phyloP scores from a whole-genome alignment of 2,113 vertebrate species.

The Entelurus aequoreus region DNA sequence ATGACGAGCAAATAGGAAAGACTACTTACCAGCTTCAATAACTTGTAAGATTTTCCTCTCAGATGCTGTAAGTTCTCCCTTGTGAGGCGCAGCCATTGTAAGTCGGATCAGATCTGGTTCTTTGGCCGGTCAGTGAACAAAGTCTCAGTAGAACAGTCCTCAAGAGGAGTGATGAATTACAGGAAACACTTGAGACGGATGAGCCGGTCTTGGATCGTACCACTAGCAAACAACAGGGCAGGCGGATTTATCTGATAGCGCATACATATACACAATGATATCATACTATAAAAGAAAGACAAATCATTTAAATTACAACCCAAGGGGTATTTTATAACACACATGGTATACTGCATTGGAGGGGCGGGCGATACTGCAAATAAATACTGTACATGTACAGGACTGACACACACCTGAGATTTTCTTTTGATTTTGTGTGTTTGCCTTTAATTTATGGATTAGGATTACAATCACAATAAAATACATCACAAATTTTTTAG shows the following conservation, averaged over 20 bases:
- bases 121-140: not conserved
- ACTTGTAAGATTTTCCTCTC: conserved; percentile 77
- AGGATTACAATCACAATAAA: too few species aligned
- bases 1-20: not conserved
- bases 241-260: not conserved
- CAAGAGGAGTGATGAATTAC: not conserved
- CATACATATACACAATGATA: too few species aligned
- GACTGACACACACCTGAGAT: too few species aligned
- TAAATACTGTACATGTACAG: too few species aligned
- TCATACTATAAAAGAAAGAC: too few species aligned
- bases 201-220: conserved; percentile 32
- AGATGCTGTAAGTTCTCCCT: conserved; percentile 72
- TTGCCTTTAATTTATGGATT: too few species aligned
- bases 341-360: too few species aligned
- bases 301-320: too few species aligned
- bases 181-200: not conserved
- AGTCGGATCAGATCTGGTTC: not conserved
- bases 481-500: too few species aligned
- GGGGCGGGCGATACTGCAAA: too few species aligned
- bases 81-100: conserved; percentile 69
- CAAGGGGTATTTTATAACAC: too few species aligned
- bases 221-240: conserved; percentile 16
- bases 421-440: too few species aligned
- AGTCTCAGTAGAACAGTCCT: not conserved
- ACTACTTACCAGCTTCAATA: conserved; percentile 60